These are phyloP conservation scores for Phorcus lineatus DNA, from an alignment of 2,888 invertebrate genomes.

Conservation along the genomic window DNA sequence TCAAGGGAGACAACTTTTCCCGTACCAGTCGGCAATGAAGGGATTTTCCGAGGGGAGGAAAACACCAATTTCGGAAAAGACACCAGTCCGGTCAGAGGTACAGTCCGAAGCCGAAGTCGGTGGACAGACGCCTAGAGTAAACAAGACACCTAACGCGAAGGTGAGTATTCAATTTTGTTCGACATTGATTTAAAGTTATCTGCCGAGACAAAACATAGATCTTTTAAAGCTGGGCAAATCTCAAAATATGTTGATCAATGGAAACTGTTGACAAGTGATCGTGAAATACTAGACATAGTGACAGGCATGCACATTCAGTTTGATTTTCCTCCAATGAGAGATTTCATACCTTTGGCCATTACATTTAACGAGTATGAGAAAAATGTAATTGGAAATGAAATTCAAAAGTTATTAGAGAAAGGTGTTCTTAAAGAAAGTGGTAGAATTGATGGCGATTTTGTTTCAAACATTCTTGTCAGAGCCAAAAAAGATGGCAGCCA, in stretches of 20 bases:
- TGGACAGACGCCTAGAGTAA: too few relatives aligned
- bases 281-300: neutral
- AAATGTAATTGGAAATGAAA: neutral
- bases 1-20: too few relatives aligned
- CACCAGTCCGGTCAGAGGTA: too few relatives aligned
- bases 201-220: neutral
- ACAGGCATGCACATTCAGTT: neutral
- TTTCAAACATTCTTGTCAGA: conserved; percentile 31
- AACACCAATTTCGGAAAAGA: too few relatives aligned
- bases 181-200: neutral
- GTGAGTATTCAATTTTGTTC: too few relatives aligned
- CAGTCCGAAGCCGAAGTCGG: too few relatives aligned
- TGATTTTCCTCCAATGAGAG: neutral
- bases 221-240: conserved; percentile 17
- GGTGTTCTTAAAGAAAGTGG: neutral
- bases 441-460: conserved; percentile 24
- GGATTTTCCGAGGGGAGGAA: too few relatives aligned
- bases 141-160: too few relatives aligned
- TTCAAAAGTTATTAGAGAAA: neutral
- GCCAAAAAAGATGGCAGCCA: conserved; percentile 27
- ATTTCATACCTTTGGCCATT: too few relatives aligned
- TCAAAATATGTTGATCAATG: neutral
- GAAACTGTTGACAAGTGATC: conserved; percentile 13
- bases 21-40: too few relatives aligned
- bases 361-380: too few relatives aligned